These are phyloP conservation scores for Eublepharis macularius DNA, from an alignment of 2,113 vertebrate genomes.

Conservation along the genomic window DNA sequence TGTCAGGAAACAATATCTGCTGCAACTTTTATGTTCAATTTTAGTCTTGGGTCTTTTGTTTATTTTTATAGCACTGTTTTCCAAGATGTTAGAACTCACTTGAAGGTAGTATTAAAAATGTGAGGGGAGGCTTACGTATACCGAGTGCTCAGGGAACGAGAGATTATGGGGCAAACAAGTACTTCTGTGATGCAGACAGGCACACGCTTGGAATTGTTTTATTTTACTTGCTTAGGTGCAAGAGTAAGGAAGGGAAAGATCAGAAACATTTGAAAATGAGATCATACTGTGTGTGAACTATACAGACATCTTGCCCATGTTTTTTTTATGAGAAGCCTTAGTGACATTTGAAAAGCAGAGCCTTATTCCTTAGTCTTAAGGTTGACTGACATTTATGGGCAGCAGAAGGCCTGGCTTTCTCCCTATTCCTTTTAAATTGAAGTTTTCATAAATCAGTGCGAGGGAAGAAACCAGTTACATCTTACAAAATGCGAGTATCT, in stretches of 20 bases:
- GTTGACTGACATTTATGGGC: constrained; percentile 80
- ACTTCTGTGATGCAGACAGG: constrained; percentile 45
- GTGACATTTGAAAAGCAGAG: constrained; percentile 83
- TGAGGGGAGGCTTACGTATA: neutral
- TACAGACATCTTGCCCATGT: constrained; percentile 65
- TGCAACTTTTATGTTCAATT: constrained; percentile 75
- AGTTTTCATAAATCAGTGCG: constrained; percentile 73
- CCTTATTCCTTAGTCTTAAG: constrained; percentile 66
- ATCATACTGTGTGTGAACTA: constrained; percentile 73
- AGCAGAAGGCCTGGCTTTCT: constrained; percentile 60
- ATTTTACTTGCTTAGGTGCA: constrained; percentile 57
- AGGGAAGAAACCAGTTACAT: constrained; percentile 66
- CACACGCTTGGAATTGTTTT: constrained; percentile 53
- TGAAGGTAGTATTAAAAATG: constrained; percentile 56
- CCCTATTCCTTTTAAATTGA: constrained; percentile 69
- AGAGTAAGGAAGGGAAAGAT: constrained; percentile 66
- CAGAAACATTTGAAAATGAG: constrained; percentile 80
- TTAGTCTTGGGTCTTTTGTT: constrained; percentile 69
- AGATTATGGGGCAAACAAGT: constrained; percentile 30
- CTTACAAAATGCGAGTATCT: constrained; percentile 71
- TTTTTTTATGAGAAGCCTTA: constrained; percentile 78
- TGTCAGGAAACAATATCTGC: constrained; percentile 80
- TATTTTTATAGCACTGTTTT: constrained; percentile 71
- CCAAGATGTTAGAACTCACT: constrained; percentile 58
- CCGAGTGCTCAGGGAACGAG: constrained; percentile 16